Base-by-base conservation (phyloP, 2,888 invertebrate genomes). In the Byasa hedistus region DNA sequence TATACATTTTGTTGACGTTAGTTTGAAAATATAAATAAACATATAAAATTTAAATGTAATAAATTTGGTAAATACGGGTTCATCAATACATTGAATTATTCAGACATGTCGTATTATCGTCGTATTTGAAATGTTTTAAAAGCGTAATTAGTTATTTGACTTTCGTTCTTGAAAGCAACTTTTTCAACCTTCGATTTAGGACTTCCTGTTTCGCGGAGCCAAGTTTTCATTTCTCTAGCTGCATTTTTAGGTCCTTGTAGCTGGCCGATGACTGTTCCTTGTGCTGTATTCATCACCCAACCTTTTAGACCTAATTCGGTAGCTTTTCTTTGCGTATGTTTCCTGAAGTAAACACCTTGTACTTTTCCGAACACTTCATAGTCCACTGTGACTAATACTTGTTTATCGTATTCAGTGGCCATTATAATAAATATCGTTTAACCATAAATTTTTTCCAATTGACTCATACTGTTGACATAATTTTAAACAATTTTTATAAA, bases 201-300 rank as follows among this genome's bases (percentile, higher is more conserved):
- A 77, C 95, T 96, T 58, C 96, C 96, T 4, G 87, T 91, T 66
- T 87, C 88, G 72, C 93, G 90, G 5, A 96, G 79, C 92, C 91
- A 92, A 39, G 72, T 65, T 71, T 91, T 91, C 95, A 96, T 95
- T 77, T 93, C 90, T 10, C 92, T 90, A 51, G 96, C 78, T 70
- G 93, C 93, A 1, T 77, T 73, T 60, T 82, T 76, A 17, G 92
- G 84, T 2, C 96, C 96, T 86, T 96, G 94, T 56, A 95, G 66
- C 66, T 92, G 91, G 3, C 96, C 96, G 61, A 93, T 82, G 0
- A 96, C 96, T 0, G 95, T 95, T 0, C 94, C 95, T 71, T 92
- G 86, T 8, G 92, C 85, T 0, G 95, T 96, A 76, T 96, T 96
- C 94, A 94, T 95, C 71, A 95, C 95, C 95, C 95, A 96, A 63